A percentile compares a stretch with the other conserved stretches of the same genome.
Conservation (phyloP, 2,113 vertebrate species). For the Dipodomys merriami region DNA sequence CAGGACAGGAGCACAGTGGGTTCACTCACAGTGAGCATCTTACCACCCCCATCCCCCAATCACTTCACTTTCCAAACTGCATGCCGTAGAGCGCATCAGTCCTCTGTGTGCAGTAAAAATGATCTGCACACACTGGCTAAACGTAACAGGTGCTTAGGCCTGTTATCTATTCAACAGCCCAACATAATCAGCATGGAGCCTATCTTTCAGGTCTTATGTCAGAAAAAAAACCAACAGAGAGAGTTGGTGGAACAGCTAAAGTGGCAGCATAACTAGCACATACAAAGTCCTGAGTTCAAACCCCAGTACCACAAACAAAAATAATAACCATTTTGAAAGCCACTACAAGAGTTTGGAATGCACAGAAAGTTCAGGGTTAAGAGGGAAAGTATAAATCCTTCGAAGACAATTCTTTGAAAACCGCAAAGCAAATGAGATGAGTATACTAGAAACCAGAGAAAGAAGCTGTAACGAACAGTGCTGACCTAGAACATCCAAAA, state of each 20-base stretch:
- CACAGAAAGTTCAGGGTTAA: neutral
- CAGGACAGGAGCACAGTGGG: neutral
- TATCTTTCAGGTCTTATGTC: no score
- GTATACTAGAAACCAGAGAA: neutral
- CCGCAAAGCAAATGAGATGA: neutral
- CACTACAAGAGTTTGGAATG: neutral
- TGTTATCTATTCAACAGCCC: neutral
- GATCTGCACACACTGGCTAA: neutral
- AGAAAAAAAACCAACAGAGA: no score
- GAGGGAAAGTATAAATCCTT: neutral
- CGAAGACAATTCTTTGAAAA: conserved; percentile 25
- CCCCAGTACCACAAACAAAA: no score
- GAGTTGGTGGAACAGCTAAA: no score
- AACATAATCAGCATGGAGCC: neutral
- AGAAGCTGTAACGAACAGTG: neutral
- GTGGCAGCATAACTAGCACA: no score
- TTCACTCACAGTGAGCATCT: neutral
- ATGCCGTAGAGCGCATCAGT: no score
- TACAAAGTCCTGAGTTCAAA: no score
- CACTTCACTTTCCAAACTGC: neutral
- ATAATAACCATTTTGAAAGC: no score
- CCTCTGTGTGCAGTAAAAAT: no score
- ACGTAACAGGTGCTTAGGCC: neutral
- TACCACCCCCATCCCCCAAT: no score
- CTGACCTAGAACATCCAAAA: neutral